A percentile compares a stretch with the other conserved stretches of the same genome.
phyloP scores from a whole-genome alignment of 2,888 invertebrate genomes.

The Epistrophe grossulariae region DNA sequence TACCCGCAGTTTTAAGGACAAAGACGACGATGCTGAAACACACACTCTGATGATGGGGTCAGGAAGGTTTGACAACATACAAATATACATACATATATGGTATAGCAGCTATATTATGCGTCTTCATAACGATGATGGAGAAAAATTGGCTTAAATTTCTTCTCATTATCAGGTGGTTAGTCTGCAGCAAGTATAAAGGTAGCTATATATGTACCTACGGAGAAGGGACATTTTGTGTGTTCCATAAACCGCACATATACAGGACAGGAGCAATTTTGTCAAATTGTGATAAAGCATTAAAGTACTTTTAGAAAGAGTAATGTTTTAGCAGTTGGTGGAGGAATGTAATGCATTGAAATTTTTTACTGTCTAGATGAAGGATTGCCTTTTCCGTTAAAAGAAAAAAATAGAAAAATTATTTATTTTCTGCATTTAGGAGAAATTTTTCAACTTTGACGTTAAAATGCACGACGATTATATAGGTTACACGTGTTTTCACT shows the following conservation, averaged over 20 bases:
- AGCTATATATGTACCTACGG: too few relatives aligned
- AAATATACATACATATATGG: not conserved
- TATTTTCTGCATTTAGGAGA: constrained; percentile 1
- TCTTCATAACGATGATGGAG: constrained; percentile 59
- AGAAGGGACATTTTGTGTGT: constrained; percentile 19
- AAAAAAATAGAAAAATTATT: not conserved
- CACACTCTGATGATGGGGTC: constrained; percentile 8
- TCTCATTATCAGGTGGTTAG: constrained; percentile 66
- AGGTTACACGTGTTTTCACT: not conserved
- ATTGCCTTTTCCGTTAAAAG: not conserved
- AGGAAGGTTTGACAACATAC: constrained; percentile 8
- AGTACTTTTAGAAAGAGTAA: constrained; percentile 33
- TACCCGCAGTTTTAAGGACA: constrained; percentile 31
- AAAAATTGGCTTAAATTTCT: constrained; percentile 66
- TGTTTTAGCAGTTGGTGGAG: constrained; percentile 10
- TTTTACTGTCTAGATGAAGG: constrained; percentile 38
- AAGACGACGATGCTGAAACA: constrained; percentile 37
- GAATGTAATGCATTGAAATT: constrained; percentile 53
- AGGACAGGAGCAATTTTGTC: constrained; percentile 50
- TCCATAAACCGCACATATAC: constrained; percentile 40
- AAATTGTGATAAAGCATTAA: constrained; percentile 68
- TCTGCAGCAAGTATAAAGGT: not conserved
- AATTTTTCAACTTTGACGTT: not conserved
- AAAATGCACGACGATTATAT: not conserved
- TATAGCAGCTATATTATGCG: not conserved